These are phyloP conservation scores for Salvator merianae DNA, from an alignment of 2,113 vertebrate species.

Conservation along the genomic window DNA sequence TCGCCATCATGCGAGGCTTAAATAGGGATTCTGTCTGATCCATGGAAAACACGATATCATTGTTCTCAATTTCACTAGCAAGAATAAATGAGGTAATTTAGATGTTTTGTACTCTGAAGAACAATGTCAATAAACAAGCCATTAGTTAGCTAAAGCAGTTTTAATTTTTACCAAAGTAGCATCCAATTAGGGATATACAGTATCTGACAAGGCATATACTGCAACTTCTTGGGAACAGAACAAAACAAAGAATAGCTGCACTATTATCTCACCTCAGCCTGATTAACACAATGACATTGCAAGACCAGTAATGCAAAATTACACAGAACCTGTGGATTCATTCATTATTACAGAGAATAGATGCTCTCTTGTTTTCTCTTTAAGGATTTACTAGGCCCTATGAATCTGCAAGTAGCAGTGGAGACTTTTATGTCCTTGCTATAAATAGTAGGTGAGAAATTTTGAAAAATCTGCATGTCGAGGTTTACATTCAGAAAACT, in stretches of 20 bases:
- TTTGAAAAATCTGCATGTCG: neutral
- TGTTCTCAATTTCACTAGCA: conserved; percentile 91
- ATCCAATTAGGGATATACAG: neutral
- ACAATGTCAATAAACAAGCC: neutral
- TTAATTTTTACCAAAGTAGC: neutral
- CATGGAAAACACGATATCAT: conserved; percentile 89
- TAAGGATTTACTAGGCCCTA: neutral
- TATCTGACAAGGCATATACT: conserved; percentile 35
- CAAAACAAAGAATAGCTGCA: neutral
- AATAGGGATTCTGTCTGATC: conserved; percentile 94
- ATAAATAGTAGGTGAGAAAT: neutral
- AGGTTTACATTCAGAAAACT: neutral
- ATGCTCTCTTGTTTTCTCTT: neutral
- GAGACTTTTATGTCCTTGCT: neutral
- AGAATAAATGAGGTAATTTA: conserved; percentile 46
- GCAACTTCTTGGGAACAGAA: conserved; percentile 29
- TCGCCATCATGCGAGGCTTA: conserved; percentile 81
- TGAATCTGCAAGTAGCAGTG: neutral
- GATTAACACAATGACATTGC: neutral
- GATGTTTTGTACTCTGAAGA: conserved; percentile 35
- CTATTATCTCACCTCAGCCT: neutral
- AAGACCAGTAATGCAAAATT: neutral
- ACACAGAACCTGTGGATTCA: neutral
- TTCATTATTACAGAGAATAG: neutral
- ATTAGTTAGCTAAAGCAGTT: conserved; percentile 8